Conservation (phyloP, 2,797 vertebrate genomes). For the Darevskia nairensis region DNA sequence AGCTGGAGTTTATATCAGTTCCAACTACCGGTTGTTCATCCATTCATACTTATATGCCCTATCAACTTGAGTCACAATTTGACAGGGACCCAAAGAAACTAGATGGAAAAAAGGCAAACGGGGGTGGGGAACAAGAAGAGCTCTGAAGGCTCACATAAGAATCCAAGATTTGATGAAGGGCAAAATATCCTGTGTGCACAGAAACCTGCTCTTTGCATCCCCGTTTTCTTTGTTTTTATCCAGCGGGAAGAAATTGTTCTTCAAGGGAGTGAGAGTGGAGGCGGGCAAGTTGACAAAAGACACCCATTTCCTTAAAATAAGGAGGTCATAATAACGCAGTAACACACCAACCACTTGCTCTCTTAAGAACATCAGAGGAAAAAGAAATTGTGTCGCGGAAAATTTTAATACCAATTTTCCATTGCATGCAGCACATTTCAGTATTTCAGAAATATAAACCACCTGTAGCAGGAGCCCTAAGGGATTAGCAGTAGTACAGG, state of each 20-base stretch:
- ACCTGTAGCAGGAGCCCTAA: constrained; percentile 78
- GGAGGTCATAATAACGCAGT: constrained; percentile 45
- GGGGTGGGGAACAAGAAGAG: too few relatives aligned
- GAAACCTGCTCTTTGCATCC: background rate
- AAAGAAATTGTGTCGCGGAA: constrained; percentile 73
- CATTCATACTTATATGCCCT: background rate
- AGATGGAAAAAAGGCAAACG: background rate
- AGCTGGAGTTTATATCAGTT: background rate
- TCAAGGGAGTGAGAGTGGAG: background rate
- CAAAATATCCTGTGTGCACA: background rate
- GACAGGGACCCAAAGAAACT: background rate
- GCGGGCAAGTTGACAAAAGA: constrained; percentile 4
- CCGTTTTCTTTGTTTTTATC: background rate
- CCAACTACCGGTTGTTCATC: background rate
- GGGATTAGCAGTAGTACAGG: constrained; percentile 74
- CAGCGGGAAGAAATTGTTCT: background rate
- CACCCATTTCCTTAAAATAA: constrained; percentile 41
- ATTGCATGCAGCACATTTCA: constrained; percentile 79
- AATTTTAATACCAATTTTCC: constrained; percentile 80
- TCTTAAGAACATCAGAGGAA: constrained; percentile 44
- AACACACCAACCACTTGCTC: constrained; percentile 36
- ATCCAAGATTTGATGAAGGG: background rate
- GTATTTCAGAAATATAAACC: constrained; percentile 81
- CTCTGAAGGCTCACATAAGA: background rate
- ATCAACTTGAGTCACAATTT: background rate